These are phyloP conservation scores for Protobothrops mucrosquamatus DNA, from an alignment of 2,113 vertebrate species.

Conservation along the genomic window DNA sequence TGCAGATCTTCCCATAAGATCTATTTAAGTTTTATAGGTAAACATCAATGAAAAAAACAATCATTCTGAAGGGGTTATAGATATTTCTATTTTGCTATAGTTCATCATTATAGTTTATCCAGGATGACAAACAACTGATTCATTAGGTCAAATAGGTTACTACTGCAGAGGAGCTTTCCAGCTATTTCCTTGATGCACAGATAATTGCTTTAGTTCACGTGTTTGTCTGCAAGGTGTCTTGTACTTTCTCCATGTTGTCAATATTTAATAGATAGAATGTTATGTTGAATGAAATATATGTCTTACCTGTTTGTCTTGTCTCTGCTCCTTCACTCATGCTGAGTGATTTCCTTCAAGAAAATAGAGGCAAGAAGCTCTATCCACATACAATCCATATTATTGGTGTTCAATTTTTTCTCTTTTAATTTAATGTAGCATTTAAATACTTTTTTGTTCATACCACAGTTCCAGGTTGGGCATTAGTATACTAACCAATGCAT, in stretches of 20 bases:
- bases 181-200: not conserved
- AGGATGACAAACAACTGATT: constrained; percentile 2
- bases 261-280: not conserved
- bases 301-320: not conserved
- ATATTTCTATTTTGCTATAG: constrained; percentile 8
- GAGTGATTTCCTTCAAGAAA: not conserved
- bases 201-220: constrained; percentile 18
- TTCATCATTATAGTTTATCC: not conserved
- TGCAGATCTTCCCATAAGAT: not conserved
- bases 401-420: not conserved
- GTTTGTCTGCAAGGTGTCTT: constrained; percentile 5
- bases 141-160: constrained; percentile 7
- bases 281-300: not conserved
- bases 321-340: not conserved
- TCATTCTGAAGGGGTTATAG: not conserved
- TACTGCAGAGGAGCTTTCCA: not conserved
- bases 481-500: not conserved
- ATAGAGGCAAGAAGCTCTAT: not conserved
- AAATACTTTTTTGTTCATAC: not conserved
- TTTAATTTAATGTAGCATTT: not conserved
- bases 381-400: not conserved
- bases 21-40: not conserved
- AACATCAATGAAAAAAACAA: not conserved
- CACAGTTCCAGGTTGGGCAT: not conserved
- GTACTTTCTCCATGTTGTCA: not conserved